Percentiles rank a stretch among this genome's conserved stretches.
These are phyloP conservation scores for Proctacanthus coquilletti DNA, from an alignment of 1,140 invertebrate genomes.

Conservation along the genomic window DNA sequence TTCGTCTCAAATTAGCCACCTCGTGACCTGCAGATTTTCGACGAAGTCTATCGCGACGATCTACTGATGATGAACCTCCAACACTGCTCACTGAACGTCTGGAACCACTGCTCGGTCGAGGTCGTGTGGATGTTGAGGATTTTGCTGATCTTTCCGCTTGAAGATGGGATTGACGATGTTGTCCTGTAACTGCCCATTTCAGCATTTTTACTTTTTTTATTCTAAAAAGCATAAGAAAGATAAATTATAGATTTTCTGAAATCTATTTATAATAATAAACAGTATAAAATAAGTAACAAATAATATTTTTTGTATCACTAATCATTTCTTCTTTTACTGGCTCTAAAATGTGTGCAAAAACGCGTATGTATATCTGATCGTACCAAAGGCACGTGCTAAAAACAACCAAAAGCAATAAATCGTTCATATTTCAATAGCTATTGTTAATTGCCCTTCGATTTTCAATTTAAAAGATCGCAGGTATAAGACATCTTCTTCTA, in stretches of 20 bases:
- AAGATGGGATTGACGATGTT: constrained; percentile 18
- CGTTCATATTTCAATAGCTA: too few relatives aligned
- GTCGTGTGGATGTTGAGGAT: constrained; percentile 1
- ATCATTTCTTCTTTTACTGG: not conserved
- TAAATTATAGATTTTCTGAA: not conserved
- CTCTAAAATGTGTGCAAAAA: not conserved
- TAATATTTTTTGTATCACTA: not conserved
- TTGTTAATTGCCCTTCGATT: too few relatives aligned
- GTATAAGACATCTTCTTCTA: too few relatives aligned
- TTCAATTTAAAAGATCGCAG: too few relatives aligned
- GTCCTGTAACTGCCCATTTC: constrained; percentile 27
- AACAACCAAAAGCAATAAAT: too few relatives aligned
- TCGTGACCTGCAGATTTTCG: constrained; percentile 8
- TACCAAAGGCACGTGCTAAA: not conserved
- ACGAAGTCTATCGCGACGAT: constrained; percentile 1
- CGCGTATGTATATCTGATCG: not conserved
- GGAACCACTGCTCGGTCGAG: not conserved
- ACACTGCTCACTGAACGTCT: too few relatives aligned
- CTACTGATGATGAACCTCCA: not conserved
- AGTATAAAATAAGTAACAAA: not conserved
- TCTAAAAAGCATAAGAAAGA: not conserved
- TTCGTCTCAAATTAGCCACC: not conserved
- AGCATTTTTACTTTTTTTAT: too few relatives aligned
- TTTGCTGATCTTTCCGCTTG: constrained; percentile 5
- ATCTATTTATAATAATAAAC: not conserved